Percentiles rank a stretch among this genome's conserved stretches.
Conservation (phyloP, 2,888 invertebrate genomes). For the Drosophila subquinaria region DNA sequence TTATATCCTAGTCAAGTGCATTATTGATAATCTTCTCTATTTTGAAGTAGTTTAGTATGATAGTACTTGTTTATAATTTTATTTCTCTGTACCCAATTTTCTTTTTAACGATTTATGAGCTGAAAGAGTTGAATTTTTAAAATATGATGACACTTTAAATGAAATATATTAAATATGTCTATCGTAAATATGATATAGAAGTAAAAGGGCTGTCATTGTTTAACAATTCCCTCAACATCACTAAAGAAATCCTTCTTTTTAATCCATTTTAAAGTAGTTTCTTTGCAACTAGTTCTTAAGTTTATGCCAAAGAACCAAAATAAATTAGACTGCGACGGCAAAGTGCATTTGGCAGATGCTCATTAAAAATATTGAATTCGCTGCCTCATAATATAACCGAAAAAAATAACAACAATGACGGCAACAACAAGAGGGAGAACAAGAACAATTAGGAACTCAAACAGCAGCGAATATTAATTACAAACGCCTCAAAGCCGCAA, state of each 20-base stretch:
- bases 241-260: too few relatives aligned
- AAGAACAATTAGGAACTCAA: slow-evolving; percentile 48
- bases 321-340: background rate
- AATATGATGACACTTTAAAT: too few relatives aligned
- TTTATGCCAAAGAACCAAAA: background rate
- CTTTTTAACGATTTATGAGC: too few relatives aligned
- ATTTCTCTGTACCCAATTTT: too few relatives aligned
- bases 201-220: background rate
- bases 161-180: too few relatives aligned
- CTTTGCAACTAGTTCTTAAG: background rate
- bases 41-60: too few relatives aligned
- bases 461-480: slow-evolving; percentile 66
- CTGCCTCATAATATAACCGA: background rate
- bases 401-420: slow-evolving; percentile 3
- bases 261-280: background rate
- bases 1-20: too few relatives aligned
- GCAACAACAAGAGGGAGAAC: slow-evolving; percentile 9
- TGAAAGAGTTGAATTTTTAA: too few relatives aligned
- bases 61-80: too few relatives aligned
- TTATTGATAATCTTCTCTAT: too few relatives aligned
- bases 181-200: background rate
- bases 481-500: slow-evolving; percentile 61
- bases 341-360: slow-evolving; percentile 25
- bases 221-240: background rate
- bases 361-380: slow-evolving; percentile 47